Evolutionary conservation across 2,888 invertebrate genomes (phyloP), one percentile per base, ranked within the genome.

Genomic region (Malachius bipustulatus): DNA sequence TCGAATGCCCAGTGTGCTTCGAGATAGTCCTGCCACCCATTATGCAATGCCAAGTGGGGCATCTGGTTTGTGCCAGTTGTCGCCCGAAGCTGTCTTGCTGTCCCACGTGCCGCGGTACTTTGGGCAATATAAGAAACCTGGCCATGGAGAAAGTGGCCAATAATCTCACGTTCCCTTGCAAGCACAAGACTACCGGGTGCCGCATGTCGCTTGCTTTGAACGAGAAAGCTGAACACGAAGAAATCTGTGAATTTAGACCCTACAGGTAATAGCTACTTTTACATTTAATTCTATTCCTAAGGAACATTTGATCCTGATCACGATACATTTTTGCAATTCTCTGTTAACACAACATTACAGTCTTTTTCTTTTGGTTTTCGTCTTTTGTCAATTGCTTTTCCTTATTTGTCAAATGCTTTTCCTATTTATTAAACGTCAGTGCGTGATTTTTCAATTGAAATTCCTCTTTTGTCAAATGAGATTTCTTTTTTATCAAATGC

Each of bases 91-190:
- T 98, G 44, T 84, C 87, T 45, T 90, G 91, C 64, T 98, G 98
- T 65, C 98, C 98, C 29, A 97, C 96, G 41, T 98, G 97, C 62
- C 78, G 98, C 44, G 97, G 97, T 40, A 91, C 94, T 19, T 70
- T 97, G 58, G 84, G 83, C 65, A 96, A 96, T 64, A 98, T 99
- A 52, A 76, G 98, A 46, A 98, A 98, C 66, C 71, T 99, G 58
- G 97, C 96, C 16, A 96, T 98, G 94, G 98, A 99, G 61, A 98
- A 98, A 64, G 94, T 98, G 24, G 98, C 98, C 26, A 85, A 88
- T 52, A 96, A 93, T 52, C 89, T 99, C 30, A 85, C 90, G 77
- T 99, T 99, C 57, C 97, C 98, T 1, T 99, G 98, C 69, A 96
- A 96, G 67, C 98, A 96, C 69, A 85, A 89, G 36, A 82, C 83